Evolutionary conservation across 1,140 invertebrate species (phyloP), one percentile per base, ranked within the genome.

Genomic region (Sarcophaga peregrina): DNA sequence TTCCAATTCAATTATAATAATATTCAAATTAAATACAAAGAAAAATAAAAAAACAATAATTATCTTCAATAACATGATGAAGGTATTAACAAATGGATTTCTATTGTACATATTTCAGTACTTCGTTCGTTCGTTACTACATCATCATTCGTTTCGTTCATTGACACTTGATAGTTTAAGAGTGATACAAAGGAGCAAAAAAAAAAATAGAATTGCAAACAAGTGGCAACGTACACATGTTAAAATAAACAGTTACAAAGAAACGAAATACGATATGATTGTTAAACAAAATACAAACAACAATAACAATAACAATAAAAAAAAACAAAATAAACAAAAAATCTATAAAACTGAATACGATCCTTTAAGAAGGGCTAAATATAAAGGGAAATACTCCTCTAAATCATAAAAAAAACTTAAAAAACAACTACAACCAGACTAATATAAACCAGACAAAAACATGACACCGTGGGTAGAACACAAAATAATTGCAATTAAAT

Each of bases 181-280:
- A 72, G 45, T 50, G n/a, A 20, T 20, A n/a, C 75, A 78, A 78
- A 78, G 11, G 17, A 25, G 50, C 0, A 46, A 74, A 74, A 47
- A 74, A 74, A 47, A 68, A 47, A 47, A n/a, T 48, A 76, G 10
- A 76, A n/a, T 48, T 17, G 6, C 45, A 76, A 76, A 76, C 45
- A 48, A 76, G 74, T 48, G 47, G 47, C 45, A 78, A 78, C 45
- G 50, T 9, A 78, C 75, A 17, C 75, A 78, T 78, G 75, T 46
- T 76, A 47, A 37, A 58, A 58, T 20, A 68, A 78, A 78, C 75
- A 50, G 75, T 78, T 78, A 78, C 75, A 78, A 78, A 50, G 48
- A 50, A 78, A 50, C 17, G 75, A 78, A 78, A 78, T 78, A 52
- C 75, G 47, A 78, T 78, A 78, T 78, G 17, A 8, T 62, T n/a